Evolutionary conservation across 2,888 invertebrate genomes (phyloP).

Genomic region (Nipponacmea schrenckii): DNA sequence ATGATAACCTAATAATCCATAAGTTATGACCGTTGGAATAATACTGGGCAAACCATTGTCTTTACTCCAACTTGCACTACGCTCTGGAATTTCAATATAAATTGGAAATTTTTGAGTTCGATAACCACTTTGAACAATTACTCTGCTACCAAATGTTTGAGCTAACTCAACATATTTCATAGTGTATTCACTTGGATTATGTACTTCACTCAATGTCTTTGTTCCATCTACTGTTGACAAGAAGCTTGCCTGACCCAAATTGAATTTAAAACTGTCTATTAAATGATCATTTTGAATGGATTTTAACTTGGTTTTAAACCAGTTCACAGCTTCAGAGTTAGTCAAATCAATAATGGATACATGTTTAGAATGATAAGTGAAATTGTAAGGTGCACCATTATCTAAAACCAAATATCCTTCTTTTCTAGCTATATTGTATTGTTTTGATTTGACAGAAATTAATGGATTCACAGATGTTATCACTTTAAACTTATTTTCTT

Average conservation of each 20-base stretch:
- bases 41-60: constrained; percentile 81
- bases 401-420: constrained; percentile 69
- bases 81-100: constrained; percentile 83
- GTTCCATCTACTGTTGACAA: constrained; percentile 30
- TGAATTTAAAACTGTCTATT: constrained; percentile 88
- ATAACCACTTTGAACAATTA: constrained; percentile 86
- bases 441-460: constrained; percentile 81
- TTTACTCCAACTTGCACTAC: constrained; percentile 86
- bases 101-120: constrained; percentile 84
- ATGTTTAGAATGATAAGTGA: constrained; percentile 78
- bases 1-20: constrained; percentile 83
- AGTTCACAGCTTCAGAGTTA: constrained; percentile 82
- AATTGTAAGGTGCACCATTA: constrained; percentile 16
- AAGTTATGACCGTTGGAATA: constrained; percentile 80
- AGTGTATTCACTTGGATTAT: constrained; percentile 46
- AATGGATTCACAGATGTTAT: constrained; percentile 79
- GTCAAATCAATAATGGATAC: constrained; percentile 83
- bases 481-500: constrained; percentile 76
- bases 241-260: constrained; percentile 73
- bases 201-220: constrained; percentile 30
- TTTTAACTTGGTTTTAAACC: constrained; percentile 79
- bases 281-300: constrained; percentile 75
- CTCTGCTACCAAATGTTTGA: constrained; percentile 73
- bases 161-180: constrained; percentile 45
- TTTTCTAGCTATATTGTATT: constrained; percentile 81